Percentiles rank a stretch among this genome's conserved stretches.
Conservation (phyloP, 2,888 invertebrate species). For the Ceratothoa steindachneri region DNA sequence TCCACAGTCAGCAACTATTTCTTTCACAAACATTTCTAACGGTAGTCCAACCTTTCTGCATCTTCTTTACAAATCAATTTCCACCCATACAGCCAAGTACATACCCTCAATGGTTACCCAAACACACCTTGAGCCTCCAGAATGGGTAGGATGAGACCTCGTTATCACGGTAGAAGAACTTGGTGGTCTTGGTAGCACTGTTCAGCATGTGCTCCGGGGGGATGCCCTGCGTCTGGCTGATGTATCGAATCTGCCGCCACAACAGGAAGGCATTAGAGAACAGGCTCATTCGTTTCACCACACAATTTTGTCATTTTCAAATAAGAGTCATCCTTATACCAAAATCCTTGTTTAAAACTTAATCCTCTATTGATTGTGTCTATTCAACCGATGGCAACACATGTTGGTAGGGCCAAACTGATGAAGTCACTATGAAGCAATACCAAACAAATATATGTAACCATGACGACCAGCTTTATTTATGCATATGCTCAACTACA, state of each 20-base stretch:
- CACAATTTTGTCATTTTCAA: not conserved
- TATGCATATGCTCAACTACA: too few species aligned
- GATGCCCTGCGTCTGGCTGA: constrained; percentile 93
- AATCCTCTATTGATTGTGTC: not conserved
- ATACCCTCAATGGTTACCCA: too few species aligned
- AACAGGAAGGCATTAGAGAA: not conserved
- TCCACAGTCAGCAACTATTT: too few species aligned
- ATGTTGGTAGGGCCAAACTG: too few species aligned
- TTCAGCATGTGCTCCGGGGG: constrained; percentile 97
- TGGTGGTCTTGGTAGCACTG: constrained; percentile 94
- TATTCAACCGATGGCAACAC: not conserved
- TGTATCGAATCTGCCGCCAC: constrained; percentile 79
- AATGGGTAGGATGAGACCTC: constrained; percentile 66
- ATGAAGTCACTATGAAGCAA: too few species aligned
- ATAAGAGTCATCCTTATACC: not conserved
- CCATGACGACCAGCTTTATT: too few species aligned
- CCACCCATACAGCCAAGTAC: too few species aligned
- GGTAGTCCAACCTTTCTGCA: too few species aligned
- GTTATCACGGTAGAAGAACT: constrained; percentile 96
- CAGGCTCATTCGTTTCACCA: too few species aligned
- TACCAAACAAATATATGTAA: too few species aligned
- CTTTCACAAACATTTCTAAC: too few species aligned
- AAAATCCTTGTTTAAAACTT: not conserved
- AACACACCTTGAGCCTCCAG: constrained; percentile 62
- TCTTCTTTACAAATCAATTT: too few species aligned